phyloP scores from a whole-genome alignment of 2,113 vertebrate genomes.

The Phrynocephalus versicolor region DNA sequence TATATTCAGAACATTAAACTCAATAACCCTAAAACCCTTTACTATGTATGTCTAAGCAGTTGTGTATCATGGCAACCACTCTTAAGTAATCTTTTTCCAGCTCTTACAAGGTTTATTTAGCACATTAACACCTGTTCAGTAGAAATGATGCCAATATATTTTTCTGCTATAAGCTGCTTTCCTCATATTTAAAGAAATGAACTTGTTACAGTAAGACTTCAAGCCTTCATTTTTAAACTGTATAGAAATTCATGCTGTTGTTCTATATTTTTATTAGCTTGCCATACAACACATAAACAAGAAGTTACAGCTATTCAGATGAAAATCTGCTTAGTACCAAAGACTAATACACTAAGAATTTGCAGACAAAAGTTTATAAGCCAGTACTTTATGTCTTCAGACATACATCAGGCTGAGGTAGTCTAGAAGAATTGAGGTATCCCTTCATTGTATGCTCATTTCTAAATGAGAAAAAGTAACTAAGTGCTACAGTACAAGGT shows the following conservation, averaged over 20 bases:
- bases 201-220: background rate
- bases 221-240: background rate
- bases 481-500: background rate
- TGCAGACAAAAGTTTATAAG: background rate
- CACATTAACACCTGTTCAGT: constrained; percentile 64
- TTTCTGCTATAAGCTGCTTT: constrained; percentile 5
- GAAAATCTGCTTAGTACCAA: background rate
- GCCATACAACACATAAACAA: background rate
- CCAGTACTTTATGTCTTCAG: background rate
- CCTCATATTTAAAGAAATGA: background rate
- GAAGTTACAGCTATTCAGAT: background rate
- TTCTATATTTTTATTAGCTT: background rate
- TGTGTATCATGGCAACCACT: constrained; percentile 67
- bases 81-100: constrained; percentile 33
- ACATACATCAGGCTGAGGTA: background rate
- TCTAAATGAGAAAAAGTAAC: background rate
- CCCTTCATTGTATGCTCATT: background rate
- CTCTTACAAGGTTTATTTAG: constrained; percentile 57
- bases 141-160: constrained; percentile 1
- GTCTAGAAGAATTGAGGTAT: background rate
- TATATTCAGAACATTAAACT: constrained; percentile 51
- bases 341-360: background rate
- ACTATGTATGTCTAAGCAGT: constrained; percentile 42
- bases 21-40: constrained; percentile 42
- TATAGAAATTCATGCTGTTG: background rate